Percentiles rank a stretch among this genome's conserved stretches.
Evolutionary conservation across 2,113 vertebrate species (phyloP).

Genomic region (Channa argus): DNA sequence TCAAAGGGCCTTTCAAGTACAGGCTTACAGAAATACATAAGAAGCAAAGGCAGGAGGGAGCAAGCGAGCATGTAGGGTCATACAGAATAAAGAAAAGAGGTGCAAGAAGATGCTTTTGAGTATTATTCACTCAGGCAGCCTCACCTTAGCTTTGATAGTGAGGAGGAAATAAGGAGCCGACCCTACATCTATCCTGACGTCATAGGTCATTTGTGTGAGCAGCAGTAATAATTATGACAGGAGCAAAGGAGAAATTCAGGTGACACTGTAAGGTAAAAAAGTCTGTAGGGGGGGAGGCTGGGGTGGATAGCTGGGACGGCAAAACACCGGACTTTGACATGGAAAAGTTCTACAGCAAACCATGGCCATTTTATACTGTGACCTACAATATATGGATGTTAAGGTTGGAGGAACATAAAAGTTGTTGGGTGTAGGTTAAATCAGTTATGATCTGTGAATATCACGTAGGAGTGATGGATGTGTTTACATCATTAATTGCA

Average conservation of each 20-base stretch:
- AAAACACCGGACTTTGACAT: too few species aligned
- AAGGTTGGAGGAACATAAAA: too few species aligned
- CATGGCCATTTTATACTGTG: too few species aligned
- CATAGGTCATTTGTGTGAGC: too few species aligned
- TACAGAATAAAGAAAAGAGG: background rate
- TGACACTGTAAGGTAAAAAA: too few species aligned
- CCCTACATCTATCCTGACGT: too few species aligned
- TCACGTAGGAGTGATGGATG: constrained; percentile 18
- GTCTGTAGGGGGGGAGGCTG: too few species aligned
- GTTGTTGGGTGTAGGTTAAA: constrained; percentile 18
- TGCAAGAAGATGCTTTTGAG: constrained; percentile 15
- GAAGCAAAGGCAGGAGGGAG: constrained; percentile 3
- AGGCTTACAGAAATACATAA: constrained; percentile 14
- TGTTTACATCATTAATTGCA: background rate
- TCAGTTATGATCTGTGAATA: background rate
- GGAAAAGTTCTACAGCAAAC: too few species aligned
- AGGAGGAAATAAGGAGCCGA: constrained; percentile 11
- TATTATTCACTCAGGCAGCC: constrained; percentile 15
- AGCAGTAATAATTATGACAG: too few species aligned
- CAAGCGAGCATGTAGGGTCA: background rate
- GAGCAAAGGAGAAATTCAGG: too few species aligned
- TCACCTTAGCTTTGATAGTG: constrained; percentile 28
- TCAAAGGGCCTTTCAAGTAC: constrained; percentile 51
- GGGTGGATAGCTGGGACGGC: too few species aligned
- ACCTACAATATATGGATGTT: too few species aligned